Conservation (phyloP, 2,113 vertebrate species). For the Protobothrops mucrosquamatus region DNA sequence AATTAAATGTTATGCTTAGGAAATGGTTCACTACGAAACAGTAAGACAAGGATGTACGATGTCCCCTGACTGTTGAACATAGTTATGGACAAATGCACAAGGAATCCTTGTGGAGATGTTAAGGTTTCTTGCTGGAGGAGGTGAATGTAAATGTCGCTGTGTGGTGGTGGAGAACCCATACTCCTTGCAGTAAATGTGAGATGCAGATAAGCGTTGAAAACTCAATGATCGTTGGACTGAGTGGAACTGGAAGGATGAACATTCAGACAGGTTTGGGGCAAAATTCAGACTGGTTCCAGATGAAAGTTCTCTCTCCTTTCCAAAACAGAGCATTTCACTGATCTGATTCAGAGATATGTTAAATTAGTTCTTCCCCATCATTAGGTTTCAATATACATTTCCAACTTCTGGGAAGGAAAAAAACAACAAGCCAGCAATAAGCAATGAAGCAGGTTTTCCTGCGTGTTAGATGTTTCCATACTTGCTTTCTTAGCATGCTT, state of each 20-base stretch:
- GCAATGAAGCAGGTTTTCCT: slow-evolving; percentile 4
- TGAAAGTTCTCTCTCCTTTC: not conserved
- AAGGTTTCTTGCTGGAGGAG: not conserved
- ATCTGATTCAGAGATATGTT: not conserved
- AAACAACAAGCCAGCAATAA: slow-evolving; percentile 16
- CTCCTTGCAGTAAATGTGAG: not conserved
- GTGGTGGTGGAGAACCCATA: too few species aligned
- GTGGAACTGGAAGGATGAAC: not conserved
- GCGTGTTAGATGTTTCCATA: not conserved
- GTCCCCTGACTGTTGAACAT: not conserved
- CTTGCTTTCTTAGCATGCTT: slow-evolving; percentile 24
- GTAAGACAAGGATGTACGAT: not conserved
- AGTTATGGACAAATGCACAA: not conserved
- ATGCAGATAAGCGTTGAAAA: not conserved
- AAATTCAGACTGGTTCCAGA: not conserved
- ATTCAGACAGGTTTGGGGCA: not conserved
- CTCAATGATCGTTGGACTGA: not conserved
- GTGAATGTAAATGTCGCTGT: not conserved
- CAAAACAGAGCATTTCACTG: not conserved
- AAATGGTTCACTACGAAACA: not conserved
- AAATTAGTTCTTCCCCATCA: not conserved
- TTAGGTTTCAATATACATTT: slow-evolving; percentile 24
- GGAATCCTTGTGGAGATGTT: not conserved
- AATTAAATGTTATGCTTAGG: not conserved
- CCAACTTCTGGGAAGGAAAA: slow-evolving; percentile 42